phyloP scores from a whole-genome alignment of 2,797 vertebrate genomes.

The Caiman crocodilus region DNA sequence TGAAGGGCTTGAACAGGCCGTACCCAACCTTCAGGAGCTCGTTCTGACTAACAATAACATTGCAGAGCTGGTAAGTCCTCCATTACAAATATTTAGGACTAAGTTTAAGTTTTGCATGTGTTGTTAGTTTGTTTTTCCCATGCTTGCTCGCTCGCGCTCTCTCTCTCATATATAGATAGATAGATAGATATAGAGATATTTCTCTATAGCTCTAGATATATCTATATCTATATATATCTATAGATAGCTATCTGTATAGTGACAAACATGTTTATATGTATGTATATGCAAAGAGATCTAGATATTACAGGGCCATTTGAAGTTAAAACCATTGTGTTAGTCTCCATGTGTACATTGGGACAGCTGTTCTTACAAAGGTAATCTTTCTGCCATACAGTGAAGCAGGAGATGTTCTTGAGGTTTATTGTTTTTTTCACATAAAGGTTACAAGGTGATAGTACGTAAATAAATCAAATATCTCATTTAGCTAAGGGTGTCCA shows the following conservation, averaged over 20 bases:
- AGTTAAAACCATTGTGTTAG: background rate
- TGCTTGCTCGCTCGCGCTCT: too few species aligned
- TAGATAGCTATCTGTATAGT: too few species aligned
- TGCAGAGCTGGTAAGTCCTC: slow-evolving; percentile 91
- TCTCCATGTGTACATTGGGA: background rate
- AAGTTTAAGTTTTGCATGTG: background rate
- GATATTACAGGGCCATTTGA: background rate
- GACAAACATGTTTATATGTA: background rate
- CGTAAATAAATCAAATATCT: background rate
- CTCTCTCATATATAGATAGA: too few species aligned
- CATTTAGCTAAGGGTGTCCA: background rate
- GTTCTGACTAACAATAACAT: slow-evolving; percentile 97
- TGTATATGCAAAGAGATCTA: background rate
- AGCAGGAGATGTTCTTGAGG: background rate
- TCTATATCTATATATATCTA: too few species aligned
- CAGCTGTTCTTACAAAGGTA: accelerated
- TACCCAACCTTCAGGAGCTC: slow-evolving; percentile 90
- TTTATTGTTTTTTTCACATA: background rate
- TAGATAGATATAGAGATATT: too few species aligned
- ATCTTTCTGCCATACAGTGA: background rate
- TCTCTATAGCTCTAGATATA: too few species aligned
- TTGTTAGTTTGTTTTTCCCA: background rate
- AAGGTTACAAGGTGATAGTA: background rate
- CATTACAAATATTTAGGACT: background rate
- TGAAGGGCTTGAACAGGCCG: slow-evolving; percentile 91